Evolutionary conservation across 2,888 invertebrate genomes (phyloP), one percentile per base, ranked within the genome.

Genomic region (Brachypterus glaber): DNA sequence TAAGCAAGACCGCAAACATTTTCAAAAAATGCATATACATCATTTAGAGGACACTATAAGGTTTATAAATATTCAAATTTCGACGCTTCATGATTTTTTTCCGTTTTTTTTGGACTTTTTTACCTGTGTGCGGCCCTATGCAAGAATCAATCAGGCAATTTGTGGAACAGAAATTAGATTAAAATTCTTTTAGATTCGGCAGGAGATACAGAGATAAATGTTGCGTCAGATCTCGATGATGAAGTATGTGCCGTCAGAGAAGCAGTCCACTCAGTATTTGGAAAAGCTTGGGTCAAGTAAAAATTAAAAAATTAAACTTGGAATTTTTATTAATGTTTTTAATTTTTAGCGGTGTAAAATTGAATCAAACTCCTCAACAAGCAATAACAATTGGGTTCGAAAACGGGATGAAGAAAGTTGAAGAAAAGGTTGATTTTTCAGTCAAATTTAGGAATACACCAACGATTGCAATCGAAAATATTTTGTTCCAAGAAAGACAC

Each of bases 331-430:
- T 21, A 14, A 32, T 27, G 33, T 17, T 35, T 31, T 29, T 25
- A 3, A 8, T 44, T 59, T 56, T n/a, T 55, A 82, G 81, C 35
- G 82, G 82, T 1, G 64, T 76, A 33, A 62, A 73, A 34, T 72
- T 77, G 0, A 74, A 77, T 45, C 66, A 73, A 29, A 70, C 71
- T 15, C 76, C 72, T 31, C 73, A 82, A 30, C 84, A 85, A 2
- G 71, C 70, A 0, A 86, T 87, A 59, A 83, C 87, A 1, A 79
- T 88, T 1, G 87, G 88, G 4, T 85, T 82, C 60, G 78, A 79
- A 12, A 76, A 81, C 3, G 88, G 80, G 7, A 68, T 82, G 45
- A 79, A 79, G 45, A 75, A 77, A 31, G 85, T 85, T 1, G 80
- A 83, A 55, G 81, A 83, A 52, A 71, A 83, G 44, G 76, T 87